A percentile compares a stretch with the other conserved stretches of the same genome.
Evolutionary conservation across 1,140 invertebrate species (phyloP).

Genomic region (Vanessa atalanta): DNA sequence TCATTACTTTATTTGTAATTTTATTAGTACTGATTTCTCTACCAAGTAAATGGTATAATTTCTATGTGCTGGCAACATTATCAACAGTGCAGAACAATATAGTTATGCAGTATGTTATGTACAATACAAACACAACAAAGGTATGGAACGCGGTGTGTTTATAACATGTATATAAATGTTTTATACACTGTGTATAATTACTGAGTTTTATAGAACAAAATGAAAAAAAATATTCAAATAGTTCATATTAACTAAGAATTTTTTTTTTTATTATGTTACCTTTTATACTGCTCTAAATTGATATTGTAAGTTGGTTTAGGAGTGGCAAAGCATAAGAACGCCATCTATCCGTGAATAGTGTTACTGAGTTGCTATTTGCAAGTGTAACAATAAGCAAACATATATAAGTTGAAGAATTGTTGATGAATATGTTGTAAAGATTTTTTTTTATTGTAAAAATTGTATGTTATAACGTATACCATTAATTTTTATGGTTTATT

Average conservation of each 20-base stretch:
- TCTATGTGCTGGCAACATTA: slow-evolving; percentile 12
- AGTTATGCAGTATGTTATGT: not conserved
- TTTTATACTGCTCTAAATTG: not conserved
- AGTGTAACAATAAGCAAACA: not conserved
- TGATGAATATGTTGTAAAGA: no score
- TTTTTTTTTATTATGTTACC: no score
- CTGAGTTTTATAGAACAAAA: no score
- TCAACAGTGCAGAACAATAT: not conserved
- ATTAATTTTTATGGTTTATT: no score
- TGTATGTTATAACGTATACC: no score
- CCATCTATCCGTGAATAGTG: not conserved
- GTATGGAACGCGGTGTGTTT: not conserved
- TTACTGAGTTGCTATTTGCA: not conserved
- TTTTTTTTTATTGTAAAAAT: no score
- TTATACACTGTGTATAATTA: no score
- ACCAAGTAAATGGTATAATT: not conserved
- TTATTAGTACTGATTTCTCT: not conserved
- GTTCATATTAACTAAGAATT: no score
- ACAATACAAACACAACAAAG: not conserved
- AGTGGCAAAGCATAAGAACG: not conserved
- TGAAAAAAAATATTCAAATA: no score
- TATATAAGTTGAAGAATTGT: no score
- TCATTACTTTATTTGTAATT: no score
- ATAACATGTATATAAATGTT: no score
- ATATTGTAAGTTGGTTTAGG: not conserved